A percentile compares a stretch with the other conserved stretches of the same genome.
Conservation (phyloP, 2,113 vertebrate species). For the Otis tarda region DNA sequence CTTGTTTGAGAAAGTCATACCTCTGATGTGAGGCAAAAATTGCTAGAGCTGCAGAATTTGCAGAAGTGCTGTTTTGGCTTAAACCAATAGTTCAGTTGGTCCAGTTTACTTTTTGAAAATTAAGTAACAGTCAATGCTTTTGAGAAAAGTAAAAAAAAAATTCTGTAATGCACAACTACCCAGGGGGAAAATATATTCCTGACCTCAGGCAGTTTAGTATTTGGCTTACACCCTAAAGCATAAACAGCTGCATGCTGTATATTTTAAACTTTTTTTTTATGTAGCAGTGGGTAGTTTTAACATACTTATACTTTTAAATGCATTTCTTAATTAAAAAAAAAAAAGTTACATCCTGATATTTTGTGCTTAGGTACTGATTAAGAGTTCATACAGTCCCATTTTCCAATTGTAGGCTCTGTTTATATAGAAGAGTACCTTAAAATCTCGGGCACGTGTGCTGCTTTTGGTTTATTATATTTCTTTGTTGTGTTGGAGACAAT, state of each 20-base stretch:
- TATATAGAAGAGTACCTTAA: neutral
- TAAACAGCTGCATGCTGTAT: neutral
- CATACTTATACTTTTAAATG: neutral
- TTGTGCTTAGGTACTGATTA: neutral
- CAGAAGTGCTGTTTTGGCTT: neutral
- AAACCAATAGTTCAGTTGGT: neutral
- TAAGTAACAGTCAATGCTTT: neutral
- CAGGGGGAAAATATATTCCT: neutral
- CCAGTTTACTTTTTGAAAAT: neutral
- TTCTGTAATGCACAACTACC: neutral
- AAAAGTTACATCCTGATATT: neutral
- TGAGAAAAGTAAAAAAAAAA: neutral
- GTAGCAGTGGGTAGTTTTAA: neutral
- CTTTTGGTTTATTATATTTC: neutral
- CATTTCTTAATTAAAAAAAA: neutral
- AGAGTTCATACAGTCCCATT: neutral
- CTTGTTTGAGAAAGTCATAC: constrained; percentile 1
- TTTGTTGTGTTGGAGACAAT: neutral
- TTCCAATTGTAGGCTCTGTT: neutral
- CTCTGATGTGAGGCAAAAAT: neutral
- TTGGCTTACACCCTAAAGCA: neutral
- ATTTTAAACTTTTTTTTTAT: neutral
- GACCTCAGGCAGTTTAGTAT: neutral
- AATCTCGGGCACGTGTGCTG: neutral
- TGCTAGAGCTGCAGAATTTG: neutral